phyloP scores from a whole-genome alignment of 1,140 invertebrate species.

The Ditylenchus dipsaci region DNA sequence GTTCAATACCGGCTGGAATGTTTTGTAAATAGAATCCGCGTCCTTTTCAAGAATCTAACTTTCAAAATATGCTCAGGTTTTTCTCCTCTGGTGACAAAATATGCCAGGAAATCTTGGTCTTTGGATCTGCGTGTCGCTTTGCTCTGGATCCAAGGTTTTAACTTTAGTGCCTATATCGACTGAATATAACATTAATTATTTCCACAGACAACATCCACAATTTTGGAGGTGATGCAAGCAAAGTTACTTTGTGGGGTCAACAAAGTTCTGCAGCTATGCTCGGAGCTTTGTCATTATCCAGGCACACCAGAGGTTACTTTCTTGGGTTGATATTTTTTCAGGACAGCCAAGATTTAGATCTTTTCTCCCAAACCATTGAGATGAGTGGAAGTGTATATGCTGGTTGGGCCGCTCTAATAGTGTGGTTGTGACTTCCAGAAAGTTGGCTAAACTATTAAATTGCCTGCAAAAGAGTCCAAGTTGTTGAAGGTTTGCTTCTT shows the following conservation, averaged over 20 bases:
- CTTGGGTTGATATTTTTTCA: neutral
- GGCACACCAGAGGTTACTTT: constrained; percentile 1
- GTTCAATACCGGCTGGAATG: constrained; percentile 38
- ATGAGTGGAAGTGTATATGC: constrained; percentile 43
- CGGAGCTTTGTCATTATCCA: constrained; percentile 25
- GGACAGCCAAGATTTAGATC: constrained; percentile 19
- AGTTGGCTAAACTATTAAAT: constrained; percentile 22
- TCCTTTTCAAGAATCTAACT: neutral
- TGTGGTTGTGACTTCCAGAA: constrained; percentile 26
- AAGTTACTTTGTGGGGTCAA: constrained; percentile 69
- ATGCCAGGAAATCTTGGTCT: constrained; percentile 58
- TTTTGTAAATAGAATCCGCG: constrained; percentile 29
- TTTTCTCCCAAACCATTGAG: constrained; percentile 49
- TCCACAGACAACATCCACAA: neutral
- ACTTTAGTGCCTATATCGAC: neutral
- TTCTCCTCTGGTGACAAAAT: constrained; percentile 52
- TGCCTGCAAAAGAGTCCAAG: constrained; percentile 19
- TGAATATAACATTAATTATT: neutral
- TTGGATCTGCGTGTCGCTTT: constrained; percentile 58
- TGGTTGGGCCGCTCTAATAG: constrained; percentile 39
- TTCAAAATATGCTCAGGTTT: constrained; percentile 30
- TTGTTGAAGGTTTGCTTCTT: too few relatives aligned
- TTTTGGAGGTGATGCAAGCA: neutral
- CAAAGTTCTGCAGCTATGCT: constrained; percentile 66
- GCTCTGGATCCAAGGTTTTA: constrained; percentile 50